These are phyloP conservation scores for Nebria salina DNA, from an alignment of 2,888 invertebrate species.

Conservation along the genomic window DNA sequence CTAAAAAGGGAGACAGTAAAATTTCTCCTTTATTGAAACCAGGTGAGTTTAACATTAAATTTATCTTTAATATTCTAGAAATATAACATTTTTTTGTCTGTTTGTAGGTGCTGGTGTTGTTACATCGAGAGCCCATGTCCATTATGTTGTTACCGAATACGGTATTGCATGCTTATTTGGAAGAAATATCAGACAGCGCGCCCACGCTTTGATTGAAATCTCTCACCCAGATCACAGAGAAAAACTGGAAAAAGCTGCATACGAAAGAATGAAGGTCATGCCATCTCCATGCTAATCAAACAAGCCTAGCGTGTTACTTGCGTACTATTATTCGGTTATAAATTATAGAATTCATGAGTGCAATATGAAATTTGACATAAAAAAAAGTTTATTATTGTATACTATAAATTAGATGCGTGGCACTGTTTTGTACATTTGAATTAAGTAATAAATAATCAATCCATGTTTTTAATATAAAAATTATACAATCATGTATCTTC, in stretches of 20 bases:
- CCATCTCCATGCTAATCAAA: background rate
- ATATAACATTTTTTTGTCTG: constrained; percentile 9
- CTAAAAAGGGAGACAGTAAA: constrained; percentile 83
- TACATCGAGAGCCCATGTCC: constrained; percentile 89
- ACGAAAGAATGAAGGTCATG: constrained; percentile 75
- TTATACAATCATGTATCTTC: background rate
- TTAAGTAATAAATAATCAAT: background rate
- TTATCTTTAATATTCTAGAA: no score
- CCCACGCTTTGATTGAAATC: constrained; percentile 87
- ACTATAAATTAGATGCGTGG: constrained; percentile 9
- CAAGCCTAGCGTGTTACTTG: background rate
- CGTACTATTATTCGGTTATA: background rate
- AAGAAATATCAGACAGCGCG: constrained; percentile 87
- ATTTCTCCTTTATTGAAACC: constrained; percentile 83
- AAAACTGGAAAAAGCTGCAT: constrained; percentile 85
- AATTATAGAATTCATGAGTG: background rate
- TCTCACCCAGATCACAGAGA: constrained; percentile 91
- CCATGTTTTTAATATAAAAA: constrained; percentile 8
- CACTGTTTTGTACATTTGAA: constrained; percentile 13
- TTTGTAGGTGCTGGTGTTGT: constrained; percentile 89
- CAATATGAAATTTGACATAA: background rate
- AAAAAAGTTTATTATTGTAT: background rate
- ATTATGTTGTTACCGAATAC: constrained; percentile 93
- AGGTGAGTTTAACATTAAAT: constrained; percentile 66
- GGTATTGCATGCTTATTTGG: constrained; percentile 92